phyloP scores from a whole-genome alignment of 1,140 invertebrate genomes.

The Subanguina moxae region DNA sequence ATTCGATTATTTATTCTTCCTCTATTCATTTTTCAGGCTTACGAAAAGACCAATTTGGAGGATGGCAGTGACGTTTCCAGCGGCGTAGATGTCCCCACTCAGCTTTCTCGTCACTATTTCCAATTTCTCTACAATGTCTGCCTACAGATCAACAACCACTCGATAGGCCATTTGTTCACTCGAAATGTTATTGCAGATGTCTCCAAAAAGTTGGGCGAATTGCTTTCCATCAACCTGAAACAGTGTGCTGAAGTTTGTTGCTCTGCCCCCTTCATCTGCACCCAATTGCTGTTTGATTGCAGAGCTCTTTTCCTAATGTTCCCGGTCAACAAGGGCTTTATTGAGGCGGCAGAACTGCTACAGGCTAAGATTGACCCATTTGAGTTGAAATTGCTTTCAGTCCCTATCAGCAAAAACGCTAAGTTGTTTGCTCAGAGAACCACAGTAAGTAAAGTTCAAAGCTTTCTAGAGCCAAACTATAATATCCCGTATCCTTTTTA shows the following conservation, averaged over 20 bases:
- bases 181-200: constrained; percentile 38
- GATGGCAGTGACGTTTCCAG: constrained; percentile 1
- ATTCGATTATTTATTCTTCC: no score
- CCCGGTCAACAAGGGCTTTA: constrained; percentile 31
- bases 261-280: constrained; percentile 15
- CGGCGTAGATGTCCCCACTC: constrained; percentile 26
- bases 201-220: constrained; percentile 27
- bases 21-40: constrained; percentile 13
- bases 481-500: not conserved
- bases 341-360: constrained; percentile 30
- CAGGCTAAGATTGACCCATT: constrained; percentile 42
- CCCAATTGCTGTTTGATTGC: constrained; percentile 41
- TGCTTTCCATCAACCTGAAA: constrained; percentile 17
- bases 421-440: constrained; percentile 33
- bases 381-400: constrained; percentile 29
- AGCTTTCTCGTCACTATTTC: constrained; percentile 33
- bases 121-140: constrained; percentile 37
- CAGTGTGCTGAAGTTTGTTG: constrained; percentile 20
- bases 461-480: not conserved
- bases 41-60: constrained; percentile 16
- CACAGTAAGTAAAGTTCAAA: constrained; percentile 18
- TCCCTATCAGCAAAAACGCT: constrained; percentile 35
- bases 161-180: constrained; percentile 46
- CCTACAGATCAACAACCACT: constrained; percentile 35
- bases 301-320: constrained; percentile 43